These are phyloP conservation scores for Holacanthella duospinosa DNA, from an alignment of 2,888 invertebrate genomes.

Conservation along the genomic window DNA sequence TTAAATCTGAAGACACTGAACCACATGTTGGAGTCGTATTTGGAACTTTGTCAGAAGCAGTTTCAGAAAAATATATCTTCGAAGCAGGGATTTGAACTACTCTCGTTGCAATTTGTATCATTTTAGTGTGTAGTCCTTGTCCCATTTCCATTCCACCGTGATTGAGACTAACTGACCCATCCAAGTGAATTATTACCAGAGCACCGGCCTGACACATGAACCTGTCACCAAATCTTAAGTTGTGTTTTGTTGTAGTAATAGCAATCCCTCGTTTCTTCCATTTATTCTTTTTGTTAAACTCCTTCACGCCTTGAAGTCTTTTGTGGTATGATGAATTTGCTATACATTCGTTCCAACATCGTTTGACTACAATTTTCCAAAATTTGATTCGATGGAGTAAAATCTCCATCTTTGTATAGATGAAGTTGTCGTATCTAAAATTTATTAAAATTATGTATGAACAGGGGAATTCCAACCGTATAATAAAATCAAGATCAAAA, in stretches of 20 bases:
- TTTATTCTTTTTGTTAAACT: slow-evolving; percentile 53
- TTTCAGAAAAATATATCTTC: slow-evolving; percentile 70
- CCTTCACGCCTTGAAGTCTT: slow-evolving; percentile 48
- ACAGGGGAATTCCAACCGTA: no score
- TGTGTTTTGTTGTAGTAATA: slow-evolving; percentile 40
- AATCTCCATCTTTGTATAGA: slow-evolving; percentile 64
- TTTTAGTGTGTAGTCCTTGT: slow-evolving; percentile 48
- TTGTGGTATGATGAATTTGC: slow-evolving; percentile 54
- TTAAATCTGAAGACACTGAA: slow-evolving; percentile 76
- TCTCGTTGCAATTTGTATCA: slow-evolving; percentile 59
- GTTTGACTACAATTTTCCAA: slow-evolving; percentile 59
- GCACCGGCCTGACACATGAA: slow-evolving; percentile 43
- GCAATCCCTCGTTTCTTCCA: slow-evolving; percentile 43
- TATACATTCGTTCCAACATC: slow-evolving; percentile 72
- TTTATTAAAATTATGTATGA: no score
- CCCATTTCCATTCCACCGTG: slow-evolving; percentile 48
- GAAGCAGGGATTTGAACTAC: slow-evolving; percentile 57
- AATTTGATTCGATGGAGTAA: slow-evolving; percentile 65
- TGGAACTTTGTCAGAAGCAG: slow-evolving; percentile 79
- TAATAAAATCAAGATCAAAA: no score
- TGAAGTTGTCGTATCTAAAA: slow-evolving; percentile 54
- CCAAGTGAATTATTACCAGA: slow-evolving; percentile 44
- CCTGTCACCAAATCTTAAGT: slow-evolving; percentile 38
- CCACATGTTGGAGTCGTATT: slow-evolving; percentile 84
- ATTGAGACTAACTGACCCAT: slow-evolving; percentile 45